Percentiles rank a stretch among this genome's conserved stretches.
Evolutionary conservation across 2,797 vertebrate species (phyloP).

Genomic region (Gymnocypris eckloni): DNA sequence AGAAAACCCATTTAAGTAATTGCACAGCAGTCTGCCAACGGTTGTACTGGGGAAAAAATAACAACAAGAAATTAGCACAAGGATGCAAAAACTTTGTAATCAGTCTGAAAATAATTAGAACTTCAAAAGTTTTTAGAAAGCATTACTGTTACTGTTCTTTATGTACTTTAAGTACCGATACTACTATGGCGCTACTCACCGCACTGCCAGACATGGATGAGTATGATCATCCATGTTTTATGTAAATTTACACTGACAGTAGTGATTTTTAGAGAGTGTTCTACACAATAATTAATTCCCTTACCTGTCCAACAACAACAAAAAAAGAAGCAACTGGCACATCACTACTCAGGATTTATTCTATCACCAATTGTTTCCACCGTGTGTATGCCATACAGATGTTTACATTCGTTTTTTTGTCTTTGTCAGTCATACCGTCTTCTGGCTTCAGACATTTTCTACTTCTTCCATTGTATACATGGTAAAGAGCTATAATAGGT

Average conservation of each 20-base stretch:
- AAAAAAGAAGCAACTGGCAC: neutral
- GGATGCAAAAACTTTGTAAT: neutral
- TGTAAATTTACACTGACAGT: too few relatives aligned
- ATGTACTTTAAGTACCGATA: neutral
- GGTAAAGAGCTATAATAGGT: neutral
- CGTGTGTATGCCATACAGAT: neutral
- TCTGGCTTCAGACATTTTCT: neutral
- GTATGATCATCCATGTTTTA: neutral
- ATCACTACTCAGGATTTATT: neutral
- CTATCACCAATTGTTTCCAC: neutral
- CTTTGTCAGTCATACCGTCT: neutral
- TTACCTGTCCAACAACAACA: neutral
- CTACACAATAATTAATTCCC: neutral
- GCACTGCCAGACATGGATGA: neutral
- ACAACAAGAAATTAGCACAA: neutral
- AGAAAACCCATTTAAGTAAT: neutral
- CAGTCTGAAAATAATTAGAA: neutral
- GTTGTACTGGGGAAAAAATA: too few relatives aligned
- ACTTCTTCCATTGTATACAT: neutral
- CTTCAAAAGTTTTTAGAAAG: neutral
- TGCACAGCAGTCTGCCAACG: neutral
- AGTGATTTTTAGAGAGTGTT: too few relatives aligned
- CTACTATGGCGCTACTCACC: neutral
- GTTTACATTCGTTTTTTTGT: neutral
- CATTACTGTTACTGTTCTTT: neutral